Evolutionary conservation across 2,888 invertebrate species (phyloP).

Genomic region (Rhodophaea formosa): DNA sequence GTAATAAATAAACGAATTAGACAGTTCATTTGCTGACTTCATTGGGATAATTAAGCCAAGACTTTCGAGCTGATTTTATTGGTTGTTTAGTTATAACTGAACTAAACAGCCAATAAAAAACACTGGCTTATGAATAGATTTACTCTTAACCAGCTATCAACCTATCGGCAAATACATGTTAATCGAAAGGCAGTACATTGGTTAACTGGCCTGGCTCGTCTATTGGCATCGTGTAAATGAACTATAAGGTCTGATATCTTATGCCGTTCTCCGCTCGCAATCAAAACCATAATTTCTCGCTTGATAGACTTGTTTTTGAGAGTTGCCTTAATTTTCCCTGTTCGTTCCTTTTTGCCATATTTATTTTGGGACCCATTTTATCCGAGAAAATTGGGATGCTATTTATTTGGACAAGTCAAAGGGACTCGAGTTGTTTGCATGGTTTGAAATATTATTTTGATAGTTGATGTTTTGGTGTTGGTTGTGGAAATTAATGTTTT

Average conservation of each 20-base stretch:
- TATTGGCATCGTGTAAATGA: no score
- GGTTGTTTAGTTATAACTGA: no score
- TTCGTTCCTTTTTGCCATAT: slow-evolving; percentile 6
- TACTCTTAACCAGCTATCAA: no score
- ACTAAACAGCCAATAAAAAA: no score
- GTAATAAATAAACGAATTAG: no score
- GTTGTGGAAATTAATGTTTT: not conserved
- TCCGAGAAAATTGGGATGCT: slow-evolving; percentile 5
- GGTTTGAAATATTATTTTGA: not conserved
- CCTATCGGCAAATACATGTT: no score
- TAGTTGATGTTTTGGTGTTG: slow-evolving; percentile 4
- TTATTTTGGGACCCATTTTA: slow-evolving; percentile 3
- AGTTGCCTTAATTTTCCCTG: slow-evolving; percentile 12
- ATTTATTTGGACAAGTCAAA: slow-evolving; percentile 7
- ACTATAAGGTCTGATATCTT: not conserved
- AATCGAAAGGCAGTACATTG: no score
- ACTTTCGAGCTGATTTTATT: no score
- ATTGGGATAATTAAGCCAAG: no score
- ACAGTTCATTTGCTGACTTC: no score
- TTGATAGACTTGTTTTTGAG: slow-evolving; percentile 5
- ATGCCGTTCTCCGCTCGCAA: not conserved
- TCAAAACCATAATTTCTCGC: slow-evolving; percentile 16
- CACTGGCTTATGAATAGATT: no score
- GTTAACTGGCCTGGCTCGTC: no score
- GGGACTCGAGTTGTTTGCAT: not conserved